These are phyloP conservation scores for Remorina albescens DNA, from an alignment of 2,797 vertebrate genomes.

Conservation along the genomic window DNA sequence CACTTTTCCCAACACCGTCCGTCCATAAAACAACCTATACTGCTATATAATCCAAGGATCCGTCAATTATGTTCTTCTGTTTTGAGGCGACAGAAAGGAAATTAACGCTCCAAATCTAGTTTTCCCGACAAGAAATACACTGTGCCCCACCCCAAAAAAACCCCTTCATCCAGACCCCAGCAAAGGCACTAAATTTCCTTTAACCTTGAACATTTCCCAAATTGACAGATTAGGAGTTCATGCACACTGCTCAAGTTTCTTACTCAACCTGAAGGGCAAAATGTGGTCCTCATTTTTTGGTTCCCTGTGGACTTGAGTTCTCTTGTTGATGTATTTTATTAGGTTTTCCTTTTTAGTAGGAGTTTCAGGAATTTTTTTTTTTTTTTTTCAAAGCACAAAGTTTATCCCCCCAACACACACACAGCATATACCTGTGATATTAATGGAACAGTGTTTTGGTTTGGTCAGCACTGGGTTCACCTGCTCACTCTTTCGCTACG, in stretches of 20 bases:
- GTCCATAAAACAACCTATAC: not conserved
- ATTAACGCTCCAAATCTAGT: slow-evolving; percentile 9
- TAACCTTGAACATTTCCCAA: slow-evolving; percentile 67
- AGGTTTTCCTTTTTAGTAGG: slow-evolving; percentile 9
- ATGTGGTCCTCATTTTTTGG: slow-evolving; percentile 53
- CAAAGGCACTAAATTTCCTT: slow-evolving; percentile 74
- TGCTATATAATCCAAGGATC: not conserved
- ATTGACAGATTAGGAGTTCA: slow-evolving; percentile 63
- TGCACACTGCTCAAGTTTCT: slow-evolving; percentile 57
- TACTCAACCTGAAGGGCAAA: slow-evolving; percentile 51
- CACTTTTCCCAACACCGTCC: not conserved
- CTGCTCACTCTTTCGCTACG: slow-evolving; percentile 10
- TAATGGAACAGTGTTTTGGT: slow-evolving; percentile 20
- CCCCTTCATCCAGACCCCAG: slow-evolving; percentile 55
- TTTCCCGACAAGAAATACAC: slow-evolving; percentile 33
- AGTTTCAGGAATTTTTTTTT: slow-evolving; percentile 22
- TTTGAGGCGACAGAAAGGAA: not conserved
- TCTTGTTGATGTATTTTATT: slow-evolving; percentile 45
- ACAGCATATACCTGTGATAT: slow-evolving; percentile 36
- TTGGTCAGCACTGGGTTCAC: slow-evolving; percentile 19
- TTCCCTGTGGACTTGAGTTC: slow-evolving; percentile 46
- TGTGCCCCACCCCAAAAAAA: slow-evolving; percentile 26
- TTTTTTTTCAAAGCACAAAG: slow-evolving; percentile 25
- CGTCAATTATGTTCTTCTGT: not conserved
- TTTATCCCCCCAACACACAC: not conserved